Evolutionary conservation across 2,797 vertebrate genomes (phyloP).

Genomic region (Melanotaenia maccullochi): DNA sequence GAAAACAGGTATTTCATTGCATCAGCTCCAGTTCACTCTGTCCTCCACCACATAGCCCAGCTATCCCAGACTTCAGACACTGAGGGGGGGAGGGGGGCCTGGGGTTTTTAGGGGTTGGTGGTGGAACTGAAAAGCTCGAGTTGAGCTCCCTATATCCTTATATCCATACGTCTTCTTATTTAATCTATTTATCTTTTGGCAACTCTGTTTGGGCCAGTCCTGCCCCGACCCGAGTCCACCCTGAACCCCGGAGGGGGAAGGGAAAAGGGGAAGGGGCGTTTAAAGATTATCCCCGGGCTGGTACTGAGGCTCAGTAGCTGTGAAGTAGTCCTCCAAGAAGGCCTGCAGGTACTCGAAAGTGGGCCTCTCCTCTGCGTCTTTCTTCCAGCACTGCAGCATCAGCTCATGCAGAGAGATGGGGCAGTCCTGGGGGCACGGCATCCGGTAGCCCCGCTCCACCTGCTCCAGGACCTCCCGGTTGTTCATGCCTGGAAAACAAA

Average conservation of each 20-base stretch:
- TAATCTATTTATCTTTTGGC: constrained; percentile 9
- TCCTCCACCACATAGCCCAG: constrained; percentile 7
- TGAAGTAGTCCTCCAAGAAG: too few relatives aligned
- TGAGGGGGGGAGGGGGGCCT: too few relatives aligned
- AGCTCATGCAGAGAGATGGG: constrained; percentile 95
- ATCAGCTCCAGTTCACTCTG: constrained; percentile 29
- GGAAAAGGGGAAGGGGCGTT: constrained; percentile 78
- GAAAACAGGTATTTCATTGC: constrained; percentile 67
- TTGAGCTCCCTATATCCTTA: constrained; percentile 11
- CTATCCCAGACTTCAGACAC: background rate
- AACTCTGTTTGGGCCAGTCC: constrained; percentile 37
- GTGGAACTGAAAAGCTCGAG: constrained; percentile 29
- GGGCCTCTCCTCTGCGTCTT: too few relatives aligned
- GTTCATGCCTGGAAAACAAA: constrained; percentile 89
- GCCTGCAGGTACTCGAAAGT: too few relatives aligned
- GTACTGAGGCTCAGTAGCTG: too few relatives aligned
- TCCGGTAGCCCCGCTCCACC: constrained; percentile 96
- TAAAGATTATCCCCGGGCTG: too few relatives aligned
- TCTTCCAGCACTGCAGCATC: constrained; percentile 85
- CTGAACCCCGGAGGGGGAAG: constrained; percentile 1
- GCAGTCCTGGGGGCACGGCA: constrained; percentile 95
- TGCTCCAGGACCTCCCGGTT: constrained; percentile 98
- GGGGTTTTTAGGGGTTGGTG: background rate
- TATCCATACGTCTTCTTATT: background rate
- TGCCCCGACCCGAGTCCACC: constrained; percentile 20